Conservation (phyloP, 2,797 vertebrate species). For the Brachyrhaphis roseni region DNA sequence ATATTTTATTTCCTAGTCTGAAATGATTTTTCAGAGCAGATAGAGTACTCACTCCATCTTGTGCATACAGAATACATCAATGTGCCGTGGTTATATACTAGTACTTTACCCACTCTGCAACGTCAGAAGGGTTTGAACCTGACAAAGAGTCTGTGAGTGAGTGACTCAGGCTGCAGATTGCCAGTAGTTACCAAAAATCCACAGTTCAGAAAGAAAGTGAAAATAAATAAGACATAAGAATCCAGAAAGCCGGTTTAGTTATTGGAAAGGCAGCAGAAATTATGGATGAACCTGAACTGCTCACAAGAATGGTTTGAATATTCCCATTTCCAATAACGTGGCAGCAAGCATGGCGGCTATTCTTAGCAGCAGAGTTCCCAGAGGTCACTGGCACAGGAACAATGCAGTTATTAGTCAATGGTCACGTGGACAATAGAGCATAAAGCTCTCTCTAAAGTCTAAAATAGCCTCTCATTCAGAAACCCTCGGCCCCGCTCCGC, state of each 20-base stretch:
- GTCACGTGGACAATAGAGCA: slow-evolving; percentile 46
- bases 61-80: background rate
- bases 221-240: slow-evolving; percentile 27
- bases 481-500: background rate
- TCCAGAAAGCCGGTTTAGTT: slow-evolving; percentile 43
- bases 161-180: slow-evolving; percentile 33
- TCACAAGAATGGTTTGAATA: slow-evolving; percentile 65
- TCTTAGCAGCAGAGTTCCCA: slow-evolving; percentile 40
- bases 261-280: slow-evolving; percentile 66
- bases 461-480: slow-evolving; percentile 31
- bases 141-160: slow-evolving; percentile 3
- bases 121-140: slow-evolving; percentile 8
- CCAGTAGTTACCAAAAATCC: slow-evolving; percentile 52
- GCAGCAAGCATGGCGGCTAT: slow-evolving; percentile 51
- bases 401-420: slow-evolving; percentile 52
- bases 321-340: slow-evolving; percentile 71
- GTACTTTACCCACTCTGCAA: slow-evolving; percentile 1
- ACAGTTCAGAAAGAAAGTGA: slow-evolving; percentile 38
- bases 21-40: background rate
- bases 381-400: slow-evolving; percentile 54
- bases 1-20: slow-evolving; percentile 1
- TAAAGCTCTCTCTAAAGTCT: slow-evolving; percentile 31
- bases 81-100: slow-evolving; percentile 6
- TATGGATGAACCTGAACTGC: slow-evolving; percentile 35
- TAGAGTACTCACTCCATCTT: background rate